phyloP scores from a whole-genome alignment of 2,797 vertebrate genomes.

The Syngnathus acus region DNA sequence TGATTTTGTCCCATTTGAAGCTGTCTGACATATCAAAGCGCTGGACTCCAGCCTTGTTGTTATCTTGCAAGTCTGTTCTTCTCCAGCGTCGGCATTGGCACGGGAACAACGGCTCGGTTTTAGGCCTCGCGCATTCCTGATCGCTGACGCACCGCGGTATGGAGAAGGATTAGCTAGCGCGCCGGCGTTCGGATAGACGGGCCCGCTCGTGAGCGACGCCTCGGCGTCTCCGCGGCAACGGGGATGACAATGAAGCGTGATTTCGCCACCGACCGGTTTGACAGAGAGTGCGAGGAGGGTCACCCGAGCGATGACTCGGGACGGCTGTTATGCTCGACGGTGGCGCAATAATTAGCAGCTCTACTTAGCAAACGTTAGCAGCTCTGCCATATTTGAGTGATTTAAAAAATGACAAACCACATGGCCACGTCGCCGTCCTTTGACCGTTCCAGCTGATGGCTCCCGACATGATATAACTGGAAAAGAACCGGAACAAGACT shows the following conservation, averaged over 20 bases:
- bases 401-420: too few species aligned
- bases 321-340: slow-evolving; percentile 24
- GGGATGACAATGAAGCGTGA: slow-evolving; percentile 64
- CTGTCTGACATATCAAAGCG: slow-evolving; percentile 53
- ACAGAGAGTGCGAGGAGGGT: slow-evolving; percentile 66
- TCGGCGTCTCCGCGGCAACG: slow-evolving; percentile 66
- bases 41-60: slow-evolving; percentile 33
- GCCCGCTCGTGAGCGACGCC: slow-evolving; percentile 59
- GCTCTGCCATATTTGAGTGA: too few species aligned
- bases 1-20: slow-evolving; percentile 42
- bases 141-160: slow-evolving; percentile 57
- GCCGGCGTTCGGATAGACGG: slow-evolving; percentile 44
- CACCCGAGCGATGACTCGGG: slow-evolving; percentile 14
- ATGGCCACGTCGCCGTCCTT: neutral
- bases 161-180: slow-evolving; percentile 57
- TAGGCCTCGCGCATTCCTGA: slow-evolving; percentile 56
- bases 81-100: slow-evolving; percentile 46
- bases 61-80: slow-evolving; percentile 36
- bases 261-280: slow-evolving; percentile 75
- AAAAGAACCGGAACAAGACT: slow-evolving; percentile 34
- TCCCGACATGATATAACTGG: slow-evolving; percentile 10
- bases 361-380: too few species aligned
- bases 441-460: slow-evolving; percentile 25
- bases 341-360: neutral
- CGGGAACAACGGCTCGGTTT: slow-evolving; percentile 62